Percentiles rank a stretch among this genome's conserved stretches.
Conservation (phyloP, 1,140 invertebrate species). For the Cyphomyrmex costatus region DNA sequence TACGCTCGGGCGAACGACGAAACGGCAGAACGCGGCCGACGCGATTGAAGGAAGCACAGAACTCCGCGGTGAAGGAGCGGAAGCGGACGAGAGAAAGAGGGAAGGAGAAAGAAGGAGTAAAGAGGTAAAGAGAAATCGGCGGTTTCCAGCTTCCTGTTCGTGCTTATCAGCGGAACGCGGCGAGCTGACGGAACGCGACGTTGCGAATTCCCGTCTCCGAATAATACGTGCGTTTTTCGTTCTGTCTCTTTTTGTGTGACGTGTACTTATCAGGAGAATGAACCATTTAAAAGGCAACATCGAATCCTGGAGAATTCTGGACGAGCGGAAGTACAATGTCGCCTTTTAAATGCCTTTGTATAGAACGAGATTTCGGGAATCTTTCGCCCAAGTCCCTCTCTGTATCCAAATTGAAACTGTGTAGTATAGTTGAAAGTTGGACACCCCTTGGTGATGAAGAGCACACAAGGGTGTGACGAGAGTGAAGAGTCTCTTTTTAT, state of each 20-base stretch:
- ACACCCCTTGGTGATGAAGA: constrained; percentile 20
- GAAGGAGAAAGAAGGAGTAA: not conserved
- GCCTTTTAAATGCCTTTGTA: not conserved
- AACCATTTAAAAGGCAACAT: not conserved
- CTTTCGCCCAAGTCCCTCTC: not conserved
- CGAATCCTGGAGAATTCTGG: not conserved
- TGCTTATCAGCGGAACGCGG: constrained; percentile 44
- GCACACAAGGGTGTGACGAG: not conserved
- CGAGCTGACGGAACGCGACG: not conserved
- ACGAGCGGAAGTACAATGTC: not conserved
- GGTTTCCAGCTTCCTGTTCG: constrained; percentile 32
- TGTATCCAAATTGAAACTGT: not conserved
- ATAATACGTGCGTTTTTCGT: constrained; percentile 6
- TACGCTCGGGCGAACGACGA: constrained; percentile 10
- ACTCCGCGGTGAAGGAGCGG: constrained; percentile 8
- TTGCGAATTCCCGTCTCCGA: constrained; percentile 65
- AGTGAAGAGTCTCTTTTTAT: not conserved
- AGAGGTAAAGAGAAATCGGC: constrained; percentile 34
- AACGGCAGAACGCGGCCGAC: constrained; percentile 50
- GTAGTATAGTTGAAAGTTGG: constrained; percentile 13
- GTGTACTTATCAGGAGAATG: too few species aligned
- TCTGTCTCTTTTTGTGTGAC: too few species aligned
- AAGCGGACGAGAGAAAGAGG: constrained; percentile 16
- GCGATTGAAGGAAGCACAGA: constrained; percentile 36
- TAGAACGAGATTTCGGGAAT: not conserved